Conservation (phyloP, 2,888 invertebrate species). For the Blera fallax region DNA sequence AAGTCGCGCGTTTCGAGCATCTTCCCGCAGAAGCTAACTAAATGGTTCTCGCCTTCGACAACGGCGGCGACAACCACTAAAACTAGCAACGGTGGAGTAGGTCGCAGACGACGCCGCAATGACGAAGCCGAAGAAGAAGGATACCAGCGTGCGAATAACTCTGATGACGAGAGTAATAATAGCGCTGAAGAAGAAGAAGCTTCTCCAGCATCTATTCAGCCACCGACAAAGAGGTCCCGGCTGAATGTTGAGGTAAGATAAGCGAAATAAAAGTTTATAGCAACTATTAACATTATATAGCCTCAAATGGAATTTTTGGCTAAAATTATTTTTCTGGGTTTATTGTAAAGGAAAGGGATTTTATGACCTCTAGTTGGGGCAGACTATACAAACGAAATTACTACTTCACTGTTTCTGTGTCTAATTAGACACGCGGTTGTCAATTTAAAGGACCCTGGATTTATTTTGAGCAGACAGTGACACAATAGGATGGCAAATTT, state of each 20-base stretch:
- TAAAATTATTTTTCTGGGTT: too few relatives aligned
- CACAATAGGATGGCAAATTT: too few relatives aligned
- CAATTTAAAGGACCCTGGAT: too few relatives aligned
- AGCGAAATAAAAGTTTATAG: neutral
- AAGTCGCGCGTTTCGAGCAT: constrained; percentile 80
- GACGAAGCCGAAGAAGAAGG: constrained; percentile 76
- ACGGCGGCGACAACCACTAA: constrained; percentile 57
- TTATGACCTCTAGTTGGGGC: too few relatives aligned
- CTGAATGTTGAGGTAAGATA: constrained; percentile 62
- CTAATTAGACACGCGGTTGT: too few relatives aligned
- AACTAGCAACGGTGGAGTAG: constrained; percentile 73
- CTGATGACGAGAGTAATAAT: constrained; percentile 74
- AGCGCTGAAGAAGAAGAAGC: constrained; percentile 74
- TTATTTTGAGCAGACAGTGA: too few relatives aligned
- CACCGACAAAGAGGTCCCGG: constrained; percentile 51
- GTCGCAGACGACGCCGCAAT: constrained; percentile 77
- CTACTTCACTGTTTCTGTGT: too few relatives aligned
- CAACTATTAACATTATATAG: too few relatives aligned
- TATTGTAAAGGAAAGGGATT: too few relatives aligned
- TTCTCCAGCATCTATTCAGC: constrained; percentile 40
- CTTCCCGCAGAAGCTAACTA: constrained; percentile 78
- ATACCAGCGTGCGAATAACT: constrained; percentile 73
- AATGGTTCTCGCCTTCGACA: constrained; percentile 80
- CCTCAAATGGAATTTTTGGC: too few relatives aligned
- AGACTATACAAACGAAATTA: too few relatives aligned